phyloP scores from a whole-genome alignment of 2,113 vertebrate species.

The Callopanchax toddi region DNA sequence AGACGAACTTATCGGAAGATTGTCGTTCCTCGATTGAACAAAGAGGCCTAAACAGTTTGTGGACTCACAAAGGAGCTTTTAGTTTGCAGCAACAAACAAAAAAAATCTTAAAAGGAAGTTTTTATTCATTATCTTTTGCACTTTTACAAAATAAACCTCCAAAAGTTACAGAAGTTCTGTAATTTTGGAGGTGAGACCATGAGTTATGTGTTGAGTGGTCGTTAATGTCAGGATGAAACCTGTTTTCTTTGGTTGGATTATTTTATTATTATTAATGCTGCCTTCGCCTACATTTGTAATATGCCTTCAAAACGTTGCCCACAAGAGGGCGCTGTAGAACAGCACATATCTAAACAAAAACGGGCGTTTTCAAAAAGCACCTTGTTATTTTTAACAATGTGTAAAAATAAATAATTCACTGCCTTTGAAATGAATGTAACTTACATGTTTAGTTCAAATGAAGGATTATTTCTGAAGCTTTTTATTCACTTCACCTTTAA shows the following conservation, averaged over 20 bases:
- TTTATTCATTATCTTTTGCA: slow-evolving; percentile 44
- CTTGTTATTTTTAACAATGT: slow-evolving; percentile 37
- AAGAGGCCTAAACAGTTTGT: slow-evolving; percentile 72
- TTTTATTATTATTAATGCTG: neutral
- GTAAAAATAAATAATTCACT: slow-evolving; percentile 9
- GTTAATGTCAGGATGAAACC: slow-evolving; percentile 48
- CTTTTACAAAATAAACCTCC: slow-evolving; percentile 60
- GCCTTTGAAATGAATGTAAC: neutral
- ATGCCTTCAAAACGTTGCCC: slow-evolving; percentile 35
- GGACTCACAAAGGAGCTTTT: no score
- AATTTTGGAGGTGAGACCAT: slow-evolving; percentile 2
- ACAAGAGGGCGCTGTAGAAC: slow-evolving; percentile 66
- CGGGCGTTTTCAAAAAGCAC: slow-evolving; percentile 31
- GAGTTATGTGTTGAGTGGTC: slow-evolving; percentile 23
- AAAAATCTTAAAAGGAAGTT: slow-evolving; percentile 10
- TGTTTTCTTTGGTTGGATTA: slow-evolving; percentile 27
- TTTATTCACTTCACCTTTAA: no score
- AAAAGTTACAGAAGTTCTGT: slow-evolving; percentile 20
- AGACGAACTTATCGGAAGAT: slow-evolving; percentile 88
- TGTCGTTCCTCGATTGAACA: slow-evolving; percentile 82
- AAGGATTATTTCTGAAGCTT: slow-evolving; percentile 16
- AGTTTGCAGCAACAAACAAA: neutral
- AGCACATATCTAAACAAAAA: slow-evolving; percentile 23
- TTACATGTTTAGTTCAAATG: slow-evolving; percentile 43
- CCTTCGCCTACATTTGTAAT: neutral